Percentiles rank a stretch among this genome's conserved stretches.
Evolutionary conservation across 2,888 invertebrate species (phyloP).

Genomic region (Endotricha flammealis): DNA sequence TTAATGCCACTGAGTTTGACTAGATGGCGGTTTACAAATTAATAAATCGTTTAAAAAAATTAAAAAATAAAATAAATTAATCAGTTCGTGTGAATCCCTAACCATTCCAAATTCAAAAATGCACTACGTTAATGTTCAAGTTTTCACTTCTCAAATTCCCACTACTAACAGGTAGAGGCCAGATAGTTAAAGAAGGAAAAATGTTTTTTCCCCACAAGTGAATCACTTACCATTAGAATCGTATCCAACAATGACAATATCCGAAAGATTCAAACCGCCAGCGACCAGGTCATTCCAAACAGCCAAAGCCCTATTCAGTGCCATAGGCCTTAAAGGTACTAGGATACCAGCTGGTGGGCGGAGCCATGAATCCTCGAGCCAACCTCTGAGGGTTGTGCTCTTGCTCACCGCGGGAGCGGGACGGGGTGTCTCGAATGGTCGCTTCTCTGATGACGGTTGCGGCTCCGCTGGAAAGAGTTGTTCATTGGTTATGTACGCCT

Average conservation of each 20-base stretch:
- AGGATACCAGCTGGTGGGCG: conserved; percentile 64
- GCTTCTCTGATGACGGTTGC: conserved; percentile 30
- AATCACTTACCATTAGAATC: conserved; percentile 60
- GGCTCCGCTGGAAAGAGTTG: conserved; percentile 33
- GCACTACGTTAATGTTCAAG: too few relatives aligned
- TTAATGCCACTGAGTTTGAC: too few relatives aligned
- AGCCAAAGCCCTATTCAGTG: conserved; percentile 54
- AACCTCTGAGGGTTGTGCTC: conserved; percentile 49
- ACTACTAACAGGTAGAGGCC: too few relatives aligned
- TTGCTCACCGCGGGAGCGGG: conserved; percentile 35
- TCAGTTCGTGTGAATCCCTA: too few relatives aligned
- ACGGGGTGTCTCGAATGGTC: conserved; percentile 34
- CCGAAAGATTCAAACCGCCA: conserved; percentile 51
- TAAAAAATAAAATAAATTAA: too few relatives aligned
- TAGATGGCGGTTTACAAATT: too few relatives aligned
- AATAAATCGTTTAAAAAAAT: too few relatives aligned
- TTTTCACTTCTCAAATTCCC: too few relatives aligned
- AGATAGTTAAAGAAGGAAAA: too few relatives aligned
- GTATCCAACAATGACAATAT: conserved; percentile 65
- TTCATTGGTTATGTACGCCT: conserved; percentile 8
- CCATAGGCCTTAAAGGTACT: conserved; percentile 59
- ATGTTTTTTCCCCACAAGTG: neutral
- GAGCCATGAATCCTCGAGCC: conserved; percentile 68
- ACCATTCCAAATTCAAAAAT: too few relatives aligned
- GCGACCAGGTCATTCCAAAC: conserved; percentile 61